A percentile compares a stretch with the other conserved stretches of the same genome.
phyloP scores from a whole-genome alignment of 2,888 invertebrate species.

The Diloba caeruleocephala region DNA sequence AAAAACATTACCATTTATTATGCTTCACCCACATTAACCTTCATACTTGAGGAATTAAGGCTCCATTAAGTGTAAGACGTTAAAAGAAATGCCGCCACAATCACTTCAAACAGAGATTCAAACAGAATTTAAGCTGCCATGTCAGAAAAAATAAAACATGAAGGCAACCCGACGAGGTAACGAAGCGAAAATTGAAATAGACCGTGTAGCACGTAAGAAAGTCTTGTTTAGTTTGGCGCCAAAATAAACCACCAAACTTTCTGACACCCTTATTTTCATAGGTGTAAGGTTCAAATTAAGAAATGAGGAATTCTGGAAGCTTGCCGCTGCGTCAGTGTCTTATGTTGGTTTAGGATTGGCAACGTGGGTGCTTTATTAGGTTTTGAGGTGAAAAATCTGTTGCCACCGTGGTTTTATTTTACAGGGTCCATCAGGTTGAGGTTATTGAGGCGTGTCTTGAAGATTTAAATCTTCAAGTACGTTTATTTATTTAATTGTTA shows the following conservation, averaged over 20 bases:
- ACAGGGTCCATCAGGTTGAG: neutral
- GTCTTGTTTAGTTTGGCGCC: constrained; percentile 59
- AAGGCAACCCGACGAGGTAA: constrained; percentile 61
- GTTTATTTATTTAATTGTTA: too few species aligned
- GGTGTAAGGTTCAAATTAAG: constrained; percentile 50
- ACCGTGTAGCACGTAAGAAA: constrained; percentile 64
- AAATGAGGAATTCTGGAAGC: constrained; percentile 16
- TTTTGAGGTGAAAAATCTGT: constrained; percentile 59
- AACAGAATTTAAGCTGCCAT: constrained; percentile 41
- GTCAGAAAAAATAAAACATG: constrained; percentile 57
- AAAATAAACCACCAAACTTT: constrained; percentile 35
- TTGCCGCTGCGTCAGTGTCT: constrained; percentile 50
- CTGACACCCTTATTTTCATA: constrained; percentile 41
- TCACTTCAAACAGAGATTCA: constrained; percentile 34
- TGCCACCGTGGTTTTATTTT: constrained; percentile 32
- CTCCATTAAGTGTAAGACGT: constrained; percentile 1
- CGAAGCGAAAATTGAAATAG: constrained; percentile 71
- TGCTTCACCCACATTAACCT: constrained; percentile 4
- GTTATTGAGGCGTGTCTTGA: too few species aligned
- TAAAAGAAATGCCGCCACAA: constrained; percentile 31
- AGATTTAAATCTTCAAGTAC: too few species aligned
- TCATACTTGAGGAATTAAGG: constrained; percentile 1
- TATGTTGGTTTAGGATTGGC: constrained; percentile 68
- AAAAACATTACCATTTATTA: constrained; percentile 28
- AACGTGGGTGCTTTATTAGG: constrained; percentile 59